Conservation (phyloP, 2,113 vertebrate genomes). For the Scopus umbretta region DNA sequence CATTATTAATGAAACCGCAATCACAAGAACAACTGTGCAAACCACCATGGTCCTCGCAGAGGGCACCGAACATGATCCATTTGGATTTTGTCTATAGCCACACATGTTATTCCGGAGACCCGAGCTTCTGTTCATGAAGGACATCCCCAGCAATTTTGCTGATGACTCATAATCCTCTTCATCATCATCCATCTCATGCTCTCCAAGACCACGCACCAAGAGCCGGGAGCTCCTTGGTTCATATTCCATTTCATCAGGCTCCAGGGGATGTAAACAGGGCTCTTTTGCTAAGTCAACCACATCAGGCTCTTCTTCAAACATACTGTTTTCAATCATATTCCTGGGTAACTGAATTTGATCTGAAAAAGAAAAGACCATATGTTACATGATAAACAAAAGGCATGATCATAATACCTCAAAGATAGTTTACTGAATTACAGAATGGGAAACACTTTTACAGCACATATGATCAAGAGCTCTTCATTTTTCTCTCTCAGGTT, state of each 20-base stretch:
- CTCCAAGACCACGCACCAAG: slow-evolving; percentile 90
- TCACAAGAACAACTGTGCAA: slow-evolving; percentile 79
- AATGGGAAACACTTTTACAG: neutral
- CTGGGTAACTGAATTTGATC: slow-evolving; percentile 86
- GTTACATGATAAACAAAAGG: neutral
- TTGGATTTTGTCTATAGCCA: slow-evolving; percentile 76
- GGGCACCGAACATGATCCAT: slow-evolving; percentile 75
- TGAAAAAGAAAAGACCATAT: slow-evolving; percentile 48
- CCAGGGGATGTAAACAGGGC: slow-evolving; percentile 86
- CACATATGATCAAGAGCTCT: neutral
- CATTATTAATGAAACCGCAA: slow-evolving; percentile 81
- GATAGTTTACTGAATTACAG: neutral
- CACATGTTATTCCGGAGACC: slow-evolving; percentile 74
- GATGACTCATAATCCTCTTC: slow-evolving; percentile 97
- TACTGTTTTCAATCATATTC: slow-evolving; percentile 99
- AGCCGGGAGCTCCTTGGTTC: slow-evolving; percentile 92
- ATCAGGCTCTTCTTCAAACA: slow-evolving; percentile 98
- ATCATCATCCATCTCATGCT: slow-evolving; percentile 92
- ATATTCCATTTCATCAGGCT: slow-evolving; percentile 89
- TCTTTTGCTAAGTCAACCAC: slow-evolving; percentile 95
- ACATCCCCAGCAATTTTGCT: slow-evolving; percentile 93
- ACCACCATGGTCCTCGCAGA: slow-evolving; percentile 78
- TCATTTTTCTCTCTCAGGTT: neutral
- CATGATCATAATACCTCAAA: neutral
- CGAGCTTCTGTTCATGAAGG: slow-evolving; percentile 95